These are phyloP conservation scores for Pangasianodon gigas DNA, from an alignment of 2,113 vertebrate genomes.

Conservation along the genomic window DNA sequence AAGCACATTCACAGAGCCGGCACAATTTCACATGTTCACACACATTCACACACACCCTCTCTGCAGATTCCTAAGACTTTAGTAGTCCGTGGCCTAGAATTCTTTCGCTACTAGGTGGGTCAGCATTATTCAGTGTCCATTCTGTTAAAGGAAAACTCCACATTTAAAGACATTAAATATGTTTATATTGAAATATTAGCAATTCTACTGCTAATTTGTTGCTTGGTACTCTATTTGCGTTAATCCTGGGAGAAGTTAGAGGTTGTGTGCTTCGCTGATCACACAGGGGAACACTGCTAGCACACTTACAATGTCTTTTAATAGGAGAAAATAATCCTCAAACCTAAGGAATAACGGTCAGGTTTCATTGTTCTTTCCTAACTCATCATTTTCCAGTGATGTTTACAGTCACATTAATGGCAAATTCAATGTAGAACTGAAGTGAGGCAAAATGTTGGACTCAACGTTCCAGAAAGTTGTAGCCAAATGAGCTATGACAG, in stretches of 20 bases:
- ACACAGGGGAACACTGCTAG: background rate
- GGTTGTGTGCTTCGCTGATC: background rate
- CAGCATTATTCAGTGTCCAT: background rate
- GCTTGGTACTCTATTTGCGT: background rate
- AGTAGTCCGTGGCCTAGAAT: background rate
- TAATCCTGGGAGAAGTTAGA: background rate
- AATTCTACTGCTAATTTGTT: background rate
- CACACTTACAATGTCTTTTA: background rate
- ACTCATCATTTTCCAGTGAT: background rate
- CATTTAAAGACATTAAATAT: background rate
- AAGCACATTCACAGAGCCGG: slow-evolving; percentile 7
- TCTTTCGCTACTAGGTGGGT: too few species aligned
- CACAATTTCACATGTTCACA: slow-evolving; percentile 5
- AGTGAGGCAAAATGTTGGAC: background rate
- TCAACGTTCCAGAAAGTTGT: background rate
- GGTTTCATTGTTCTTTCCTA: background rate
- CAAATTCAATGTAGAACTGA: background rate
- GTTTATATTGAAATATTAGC: background rate
- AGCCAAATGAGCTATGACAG: background rate
- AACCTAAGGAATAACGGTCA: background rate
- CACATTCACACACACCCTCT: background rate
- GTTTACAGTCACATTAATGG: background rate
- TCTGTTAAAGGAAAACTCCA: background rate
- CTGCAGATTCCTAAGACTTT: background rate
- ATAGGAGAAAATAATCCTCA: background rate